Conservation (phyloP, 1,140 invertebrate species). For the Drosophila leontia region DNA sequence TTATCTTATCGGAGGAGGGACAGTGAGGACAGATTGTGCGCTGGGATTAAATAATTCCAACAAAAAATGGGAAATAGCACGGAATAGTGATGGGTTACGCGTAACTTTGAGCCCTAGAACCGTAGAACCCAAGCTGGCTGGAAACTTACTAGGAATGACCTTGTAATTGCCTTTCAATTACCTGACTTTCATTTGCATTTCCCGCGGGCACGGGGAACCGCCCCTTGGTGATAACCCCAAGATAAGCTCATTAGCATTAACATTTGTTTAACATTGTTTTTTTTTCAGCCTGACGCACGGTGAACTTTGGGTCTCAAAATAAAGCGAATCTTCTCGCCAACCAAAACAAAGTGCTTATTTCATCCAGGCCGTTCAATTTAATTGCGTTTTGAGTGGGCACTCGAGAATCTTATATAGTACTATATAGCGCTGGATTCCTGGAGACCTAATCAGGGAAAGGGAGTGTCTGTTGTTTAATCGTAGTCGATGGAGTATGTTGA, state of each 20-base stretch:
- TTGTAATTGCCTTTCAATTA: conserved; percentile 70
- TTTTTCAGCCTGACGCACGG: conserved; percentile 37
- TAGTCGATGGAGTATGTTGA: conserved; percentile 19
- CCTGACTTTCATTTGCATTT: conserved; percentile 71
- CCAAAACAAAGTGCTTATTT: conserved; percentile 51
- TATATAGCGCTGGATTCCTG: background rate
- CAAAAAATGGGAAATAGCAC: conserved; percentile 20
- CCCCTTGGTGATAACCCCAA: conserved; percentile 60
- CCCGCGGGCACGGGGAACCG: conserved; percentile 30
- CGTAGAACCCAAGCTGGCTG: too few relatives aligned
- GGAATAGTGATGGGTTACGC: conserved; percentile 9
- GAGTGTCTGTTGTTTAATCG: conserved; percentile 29
- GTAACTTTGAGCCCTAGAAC: background rate
- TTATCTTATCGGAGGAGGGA: conserved; percentile 61
- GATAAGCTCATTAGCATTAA: conserved; percentile 66
- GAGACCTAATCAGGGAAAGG: conserved; percentile 27
- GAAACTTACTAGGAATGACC: conserved; percentile 49
- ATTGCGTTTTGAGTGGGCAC: conserved; percentile 48
- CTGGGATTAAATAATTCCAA: conserved; percentile 45
- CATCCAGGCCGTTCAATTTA: conserved; percentile 29
- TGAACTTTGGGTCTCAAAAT: conserved; percentile 52
- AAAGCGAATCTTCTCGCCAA: conserved; percentile 18
- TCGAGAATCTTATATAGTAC: conserved; percentile 17
- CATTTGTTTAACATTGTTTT: conserved; percentile 49
- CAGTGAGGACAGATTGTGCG: conserved; percentile 42